Evolutionary conservation across 2,113 vertebrate genomes (phyloP).

Genomic region (Poecilia latipinna): DNA sequence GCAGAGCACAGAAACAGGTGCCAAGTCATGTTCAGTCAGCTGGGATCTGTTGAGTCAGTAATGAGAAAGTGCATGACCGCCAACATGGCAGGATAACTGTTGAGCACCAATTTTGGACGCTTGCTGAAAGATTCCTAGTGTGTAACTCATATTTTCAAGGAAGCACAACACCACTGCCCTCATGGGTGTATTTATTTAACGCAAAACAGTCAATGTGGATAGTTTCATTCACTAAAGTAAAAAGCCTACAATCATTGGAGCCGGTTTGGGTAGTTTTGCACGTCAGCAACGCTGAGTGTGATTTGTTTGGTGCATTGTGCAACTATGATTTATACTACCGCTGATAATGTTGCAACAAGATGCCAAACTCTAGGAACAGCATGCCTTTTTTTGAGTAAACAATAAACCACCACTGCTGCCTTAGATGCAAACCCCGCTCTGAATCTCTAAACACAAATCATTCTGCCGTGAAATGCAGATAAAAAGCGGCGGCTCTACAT

Average conservation of each 20-base stretch:
- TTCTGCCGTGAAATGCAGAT: slow-evolving; percentile 49
- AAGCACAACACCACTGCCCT: background rate
- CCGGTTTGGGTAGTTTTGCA: slow-evolving; percentile 7
- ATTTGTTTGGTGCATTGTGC: slow-evolving; percentile 12
- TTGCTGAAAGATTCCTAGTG: slow-evolving; percentile 8
- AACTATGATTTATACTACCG: background rate
- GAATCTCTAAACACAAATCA: slow-evolving; percentile 45
- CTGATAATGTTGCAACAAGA: slow-evolving; percentile 9
- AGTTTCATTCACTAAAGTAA: background rate
- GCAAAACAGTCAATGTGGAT: slow-evolving; percentile 29
- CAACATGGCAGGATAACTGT: slow-evolving; percentile 44
- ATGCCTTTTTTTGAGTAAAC: slow-evolving; percentile 25
- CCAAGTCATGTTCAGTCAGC: slow-evolving; percentile 75
- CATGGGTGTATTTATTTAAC: background rate
- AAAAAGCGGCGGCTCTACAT: slow-evolving; percentile 41
- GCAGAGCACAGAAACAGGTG: slow-evolving; percentile 60
- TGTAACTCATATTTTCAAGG: background rate
- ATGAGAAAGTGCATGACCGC: slow-evolving; percentile 59
- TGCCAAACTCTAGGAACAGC: slow-evolving; percentile 18
- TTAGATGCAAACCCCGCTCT: slow-evolving; percentile 19
- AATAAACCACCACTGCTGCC: slow-evolving; percentile 24
- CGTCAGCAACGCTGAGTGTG: slow-evolving; percentile 29
- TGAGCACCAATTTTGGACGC: slow-evolving; percentile 34
- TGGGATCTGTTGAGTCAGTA: slow-evolving; percentile 78
- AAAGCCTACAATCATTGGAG: background rate